phyloP scores from a whole-genome alignment of 2,113 vertebrate species.

The Okapia johnstoni region DNA sequence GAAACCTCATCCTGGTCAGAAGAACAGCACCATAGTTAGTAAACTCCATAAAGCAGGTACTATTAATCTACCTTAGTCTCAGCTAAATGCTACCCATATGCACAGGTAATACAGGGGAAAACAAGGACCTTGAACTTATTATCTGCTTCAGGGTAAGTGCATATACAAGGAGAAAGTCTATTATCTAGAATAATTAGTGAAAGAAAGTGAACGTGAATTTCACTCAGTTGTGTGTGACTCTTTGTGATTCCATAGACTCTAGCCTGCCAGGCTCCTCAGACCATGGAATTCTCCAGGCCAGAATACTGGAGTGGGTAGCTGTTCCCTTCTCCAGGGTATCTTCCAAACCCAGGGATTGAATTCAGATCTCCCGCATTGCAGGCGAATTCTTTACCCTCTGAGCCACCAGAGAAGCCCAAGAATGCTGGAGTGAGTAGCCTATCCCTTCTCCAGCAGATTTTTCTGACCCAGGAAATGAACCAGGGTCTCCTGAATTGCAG shows the following conservation, averaged over 20 bases:
- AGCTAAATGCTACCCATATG: background rate
- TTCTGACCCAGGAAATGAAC: rapidly evolving
- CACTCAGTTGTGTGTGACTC: background rate
- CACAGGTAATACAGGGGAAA: background rate
- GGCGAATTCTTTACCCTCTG: background rate
- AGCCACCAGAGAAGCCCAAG: background rate
- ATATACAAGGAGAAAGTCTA: background rate
- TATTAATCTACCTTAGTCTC: background rate
- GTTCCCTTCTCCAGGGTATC: background rate
- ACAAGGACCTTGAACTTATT: background rate
- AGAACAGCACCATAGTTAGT: background rate
- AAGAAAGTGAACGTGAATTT: background rate
- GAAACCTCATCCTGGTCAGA: background rate
- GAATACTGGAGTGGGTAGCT: background rate
- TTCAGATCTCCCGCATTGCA: background rate
- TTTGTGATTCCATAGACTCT: background rate
- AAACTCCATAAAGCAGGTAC: background rate
- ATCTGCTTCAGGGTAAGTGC: background rate
- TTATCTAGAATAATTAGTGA: background rate
- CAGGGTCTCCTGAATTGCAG: background rate
- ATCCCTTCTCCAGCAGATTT: background rate
- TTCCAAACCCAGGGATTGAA: background rate
- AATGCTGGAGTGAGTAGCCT: background rate
- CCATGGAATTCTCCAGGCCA: background rate
- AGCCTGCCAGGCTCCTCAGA: background rate